Base-by-base conservation (phyloP, 2,888 invertebrate genomes). In the Dicyrtomina minuta region DNA sequence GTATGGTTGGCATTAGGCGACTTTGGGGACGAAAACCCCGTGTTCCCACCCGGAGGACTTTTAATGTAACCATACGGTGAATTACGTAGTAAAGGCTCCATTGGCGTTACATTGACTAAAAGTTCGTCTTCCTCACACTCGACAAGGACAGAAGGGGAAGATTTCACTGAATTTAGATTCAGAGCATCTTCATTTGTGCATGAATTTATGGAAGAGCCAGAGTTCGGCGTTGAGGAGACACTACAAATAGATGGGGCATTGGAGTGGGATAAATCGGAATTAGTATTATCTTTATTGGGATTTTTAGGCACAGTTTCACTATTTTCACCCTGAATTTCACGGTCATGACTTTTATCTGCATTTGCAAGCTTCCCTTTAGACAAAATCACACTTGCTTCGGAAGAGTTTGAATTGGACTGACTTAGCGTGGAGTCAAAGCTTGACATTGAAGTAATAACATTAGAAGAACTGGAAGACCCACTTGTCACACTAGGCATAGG, bases 51-150 rank as follows among this genome's bases (percentile, higher is more conserved):
- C 5, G 73, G 75, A 33, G 77, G 77, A 71, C 77, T 77, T 72
- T 74, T 72, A 20, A 75, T 70, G 56, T 76, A 78, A 27, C 76
- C 77, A 67, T 77, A 78, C 1, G 78, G 78, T 0, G 76, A 77
- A 51, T 75, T 75, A 26, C 76, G 49, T 8, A 75, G 51, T 10
- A 75, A 17, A 1, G 96, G 96, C 76, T 93, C 88, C 96, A 96
- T 96, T 0, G 96, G 96, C 82, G 94, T 87, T 15, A 93, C 90
- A 78, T 89, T 89, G 84, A 89, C 88, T 79, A 88, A 84, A 2
- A 85, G 83, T 61, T 88, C 88, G 74, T 89, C 89, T 60, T 90
- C 89, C 8, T 78, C 78, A 44, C 76, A 74, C 26, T 77, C 77
- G 0, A 66, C 72, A 64, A 75, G 75, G 15, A 33, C 33, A 3